Conservation (phyloP, 2,888 invertebrate species). For the Andricus curvator region DNA sequence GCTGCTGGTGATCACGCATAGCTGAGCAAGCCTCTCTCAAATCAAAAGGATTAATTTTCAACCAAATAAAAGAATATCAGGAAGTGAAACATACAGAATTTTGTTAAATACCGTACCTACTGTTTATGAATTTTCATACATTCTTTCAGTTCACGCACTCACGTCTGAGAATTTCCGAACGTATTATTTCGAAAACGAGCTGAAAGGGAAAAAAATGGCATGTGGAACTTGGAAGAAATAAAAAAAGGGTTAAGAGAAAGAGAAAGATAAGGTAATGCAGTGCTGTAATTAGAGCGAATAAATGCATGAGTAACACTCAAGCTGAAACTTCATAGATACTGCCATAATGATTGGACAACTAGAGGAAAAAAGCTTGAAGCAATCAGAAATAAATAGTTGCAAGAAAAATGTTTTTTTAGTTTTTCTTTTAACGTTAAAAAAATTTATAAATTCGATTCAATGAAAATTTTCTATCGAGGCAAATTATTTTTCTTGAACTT, state of each 20-base stretch:
- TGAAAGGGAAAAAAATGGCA: background rate
- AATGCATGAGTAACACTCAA: conserved; percentile 20
- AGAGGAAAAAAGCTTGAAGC: background rate
- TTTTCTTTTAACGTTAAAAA: no score
- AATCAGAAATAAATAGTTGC: background rate
- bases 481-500: no score
- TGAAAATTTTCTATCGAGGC: no score
- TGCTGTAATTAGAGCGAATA: conserved; percentile 17
- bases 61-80: no score
- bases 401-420: no score
- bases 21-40: no score
- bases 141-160: background rate
- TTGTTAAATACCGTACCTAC: no score
- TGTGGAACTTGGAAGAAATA: background rate
- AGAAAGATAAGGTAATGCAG: background rate
- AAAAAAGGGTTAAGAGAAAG: background rate
- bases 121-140: background rate
- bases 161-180: background rate
- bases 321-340: conserved; percentile 18
- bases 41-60: no score
- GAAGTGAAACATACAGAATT: no score
- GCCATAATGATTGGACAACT: background rate
- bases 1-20: no score
- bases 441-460: no score
- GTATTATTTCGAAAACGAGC: background rate